Evolutionary conservation across 2,888 invertebrate genomes (phyloP), one percentile per base, ranked within the genome.

Genomic region (Arenicola marina): DNA sequence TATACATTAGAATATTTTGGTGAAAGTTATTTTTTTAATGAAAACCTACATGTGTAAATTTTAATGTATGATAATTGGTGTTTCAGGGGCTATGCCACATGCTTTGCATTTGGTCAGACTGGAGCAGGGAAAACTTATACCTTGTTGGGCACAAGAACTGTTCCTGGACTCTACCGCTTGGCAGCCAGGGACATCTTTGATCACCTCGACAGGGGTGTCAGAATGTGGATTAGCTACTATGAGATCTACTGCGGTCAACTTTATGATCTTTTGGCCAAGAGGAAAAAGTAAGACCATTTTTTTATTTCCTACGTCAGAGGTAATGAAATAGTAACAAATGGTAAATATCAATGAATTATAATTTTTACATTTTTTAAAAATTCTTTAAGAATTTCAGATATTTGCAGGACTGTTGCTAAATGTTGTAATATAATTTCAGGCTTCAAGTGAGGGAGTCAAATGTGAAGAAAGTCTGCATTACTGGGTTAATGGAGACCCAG

Each of bases 191-290:
- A 82, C 51, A 75, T 82, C 29, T 80, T 78, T 67, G 73, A 48
- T 7, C 18, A n/a, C 18, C 11, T 48, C 48, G 24, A 24, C 15
- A 11, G n/a, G 7, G 24, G 26, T 21, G n/a, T 46, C 18, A 73
- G 67, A 24, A 75, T 82, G 15, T 81, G 80, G 80, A 74, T 80
- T 73, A 81, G 80, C 71, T 81, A 77, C 71, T 82, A 80, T 67
- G 83, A 83, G 70, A 82, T 83, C 60, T 82, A 83, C 71, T 79
- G 79, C 72, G 78, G 80, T 24, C 81, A 83, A 66, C 73, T 83
- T 56, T 82, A 78, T 75, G 83, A 83, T 63, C 74, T 83, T 2
- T 74, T 82, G 28, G 82, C 82, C 68, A 76, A 77, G 58, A 73
- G 80, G 60, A 80, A 80, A 63, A 78, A 77, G 81, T 80, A 29